phyloP scores from a whole-genome alignment of 2,888 invertebrate species.

The Caprella mutica region DNA sequence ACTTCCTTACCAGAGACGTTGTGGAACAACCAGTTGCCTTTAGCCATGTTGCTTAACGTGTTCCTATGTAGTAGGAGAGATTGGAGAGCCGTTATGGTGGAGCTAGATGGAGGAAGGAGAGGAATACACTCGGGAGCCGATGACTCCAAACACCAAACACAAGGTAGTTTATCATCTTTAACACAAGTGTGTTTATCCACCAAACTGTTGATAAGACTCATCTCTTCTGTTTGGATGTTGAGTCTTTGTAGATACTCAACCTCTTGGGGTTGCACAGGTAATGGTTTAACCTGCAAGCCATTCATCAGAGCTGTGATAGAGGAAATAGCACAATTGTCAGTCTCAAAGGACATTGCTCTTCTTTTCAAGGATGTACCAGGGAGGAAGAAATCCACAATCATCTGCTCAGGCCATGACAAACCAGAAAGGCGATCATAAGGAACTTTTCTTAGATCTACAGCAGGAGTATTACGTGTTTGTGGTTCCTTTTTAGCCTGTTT shows the following conservation, averaged over 20 bases:
- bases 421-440: too few species aligned
- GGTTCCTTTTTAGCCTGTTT: too few species aligned
- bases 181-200: conserved; percentile 1
- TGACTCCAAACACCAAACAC: conserved; percentile 2
- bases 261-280: background rate
- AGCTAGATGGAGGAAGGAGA: conserved; percentile 14
- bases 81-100: conserved; percentile 20
- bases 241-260: background rate
- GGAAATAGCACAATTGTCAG: too few species aligned
- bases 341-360: too few species aligned
- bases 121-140: conserved; percentile 16
- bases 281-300: background rate
- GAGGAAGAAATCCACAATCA: conserved; percentile 3
- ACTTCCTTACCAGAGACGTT: conserved; percentile 7
- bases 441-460: too few species aligned
- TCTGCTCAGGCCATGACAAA: conserved; percentile 6
- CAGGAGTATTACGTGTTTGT: too few species aligned
- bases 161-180: too few species aligned
- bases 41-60: conserved; percentile 20
- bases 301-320: conserved; percentile 1
- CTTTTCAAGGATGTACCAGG: too few species aligned
- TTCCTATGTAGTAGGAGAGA: conserved; percentile 18
- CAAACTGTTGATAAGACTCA: background rate
- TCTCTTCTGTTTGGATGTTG: background rate
- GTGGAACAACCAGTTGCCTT: conserved; percentile 9